A percentile compares a stretch with the other conserved stretches of the same genome.
Evolutionary conservation across 2,113 vertebrate species (phyloP).

Genomic region (Nettapus auritus): DNA sequence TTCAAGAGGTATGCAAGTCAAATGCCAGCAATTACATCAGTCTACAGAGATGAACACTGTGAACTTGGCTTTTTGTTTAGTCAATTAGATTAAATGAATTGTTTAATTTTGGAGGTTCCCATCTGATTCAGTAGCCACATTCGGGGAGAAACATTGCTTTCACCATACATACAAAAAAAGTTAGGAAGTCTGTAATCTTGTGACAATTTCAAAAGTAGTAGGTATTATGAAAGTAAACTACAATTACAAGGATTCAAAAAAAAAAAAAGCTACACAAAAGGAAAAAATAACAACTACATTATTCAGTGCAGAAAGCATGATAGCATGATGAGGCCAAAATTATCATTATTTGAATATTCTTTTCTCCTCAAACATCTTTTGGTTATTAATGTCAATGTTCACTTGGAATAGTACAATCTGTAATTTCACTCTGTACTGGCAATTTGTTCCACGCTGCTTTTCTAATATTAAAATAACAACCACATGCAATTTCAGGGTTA

Average conservation of each 20-base stretch:
- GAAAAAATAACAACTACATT: constrained; percentile 6
- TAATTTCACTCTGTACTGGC: constrained; percentile 6
- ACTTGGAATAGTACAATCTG: neutral
- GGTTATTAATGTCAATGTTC: neutral
- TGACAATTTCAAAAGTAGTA: neutral
- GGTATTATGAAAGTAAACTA: constrained; percentile 7
- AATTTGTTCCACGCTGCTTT: neutral
- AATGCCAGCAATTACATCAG: constrained; percentile 68
- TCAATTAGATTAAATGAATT: constrained; percentile 37
- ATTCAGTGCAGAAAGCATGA: neutral
- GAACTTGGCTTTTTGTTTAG: constrained; percentile 23
- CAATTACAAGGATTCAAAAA: neutral
- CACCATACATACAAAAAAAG: neutral
- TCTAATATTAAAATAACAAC: constrained; percentile 10
- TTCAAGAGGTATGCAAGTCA: constrained; percentile 62
- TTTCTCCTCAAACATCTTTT: neutral
- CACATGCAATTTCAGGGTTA: constrained; percentile 35
- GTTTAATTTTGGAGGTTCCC: constrained; percentile 36
- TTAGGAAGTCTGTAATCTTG: neutral
- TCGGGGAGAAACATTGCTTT: constrained; percentile 11
- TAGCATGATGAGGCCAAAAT: neutral
- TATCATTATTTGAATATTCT: neutral
- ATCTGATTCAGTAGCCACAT: constrained; percentile 49
- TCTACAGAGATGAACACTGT: constrained; percentile 50
- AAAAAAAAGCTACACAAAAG: neutral